Evolutionary conservation across 2,113 vertebrate genomes (phyloP).

Genomic region (Suricata suricatta): DNA sequence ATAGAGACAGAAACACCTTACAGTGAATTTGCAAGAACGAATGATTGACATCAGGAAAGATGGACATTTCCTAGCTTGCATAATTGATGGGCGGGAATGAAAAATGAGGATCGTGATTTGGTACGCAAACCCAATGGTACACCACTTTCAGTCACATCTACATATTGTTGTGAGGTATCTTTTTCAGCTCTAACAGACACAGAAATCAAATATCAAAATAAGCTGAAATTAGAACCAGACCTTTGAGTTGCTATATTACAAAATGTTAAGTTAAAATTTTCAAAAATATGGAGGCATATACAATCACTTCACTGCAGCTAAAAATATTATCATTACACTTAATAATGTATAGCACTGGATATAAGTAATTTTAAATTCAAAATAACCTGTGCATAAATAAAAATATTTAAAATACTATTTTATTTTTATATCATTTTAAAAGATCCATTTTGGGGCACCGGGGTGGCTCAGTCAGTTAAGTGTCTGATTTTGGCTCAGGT

Average conservation of each 20-base stretch:
- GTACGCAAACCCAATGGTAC: neutral
- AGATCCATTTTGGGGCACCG: neutral
- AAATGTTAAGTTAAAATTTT: conserved; percentile 3
- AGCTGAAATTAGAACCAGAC: conserved; percentile 21
- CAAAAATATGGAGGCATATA: neutral
- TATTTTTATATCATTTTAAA: neutral
- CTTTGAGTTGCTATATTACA: neutral
- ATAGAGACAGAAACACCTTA: neutral
- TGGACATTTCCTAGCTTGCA: conserved; percentile 18
- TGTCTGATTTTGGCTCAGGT: too few species aligned
- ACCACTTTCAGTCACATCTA: neutral
- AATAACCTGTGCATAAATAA: neutral
- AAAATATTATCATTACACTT: neutral
- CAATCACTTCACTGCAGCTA: neutral
- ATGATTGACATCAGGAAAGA: neutral
- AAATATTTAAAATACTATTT: neutral
- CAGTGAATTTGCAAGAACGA: neutral
- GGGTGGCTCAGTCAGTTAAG: too few species aligned
- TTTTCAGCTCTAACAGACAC: neutral
- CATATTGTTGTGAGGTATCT: neutral
- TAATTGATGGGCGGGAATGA: neutral
- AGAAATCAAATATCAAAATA: conserved; percentile 43
- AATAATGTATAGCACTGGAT: neutral
- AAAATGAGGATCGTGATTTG: neutral
- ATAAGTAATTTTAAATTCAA: conserved; percentile 1